Conservation (phyloP, 2,113 vertebrate genomes). For the Onychostoma macrolepis region DNA sequence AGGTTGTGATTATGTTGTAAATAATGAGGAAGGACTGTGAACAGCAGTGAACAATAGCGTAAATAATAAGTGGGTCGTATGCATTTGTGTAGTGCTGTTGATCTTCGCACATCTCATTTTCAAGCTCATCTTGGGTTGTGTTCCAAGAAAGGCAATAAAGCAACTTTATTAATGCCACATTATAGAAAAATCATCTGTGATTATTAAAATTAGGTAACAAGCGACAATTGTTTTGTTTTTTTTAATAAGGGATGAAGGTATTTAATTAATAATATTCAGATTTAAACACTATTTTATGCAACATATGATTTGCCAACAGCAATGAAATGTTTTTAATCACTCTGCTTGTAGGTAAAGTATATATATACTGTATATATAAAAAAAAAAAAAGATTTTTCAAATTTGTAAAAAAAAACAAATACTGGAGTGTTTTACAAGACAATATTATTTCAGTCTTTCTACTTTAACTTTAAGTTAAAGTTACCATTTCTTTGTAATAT, state of each 20-base stretch:
- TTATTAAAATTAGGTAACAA: neutral
- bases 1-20: constrained; percentile 14
- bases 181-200: neutral
- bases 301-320: neutral
- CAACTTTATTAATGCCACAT: neutral
- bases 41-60: neutral
- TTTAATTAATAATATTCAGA: neutral
- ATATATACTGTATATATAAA: neutral
- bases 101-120: neutral
- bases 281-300: neutral
- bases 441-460: neutral
- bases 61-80: constrained; percentile 44
- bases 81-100: constrained; percentile 46
- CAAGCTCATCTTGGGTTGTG: constrained; percentile 1
- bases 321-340: neutral
- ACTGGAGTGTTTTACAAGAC: neutral
- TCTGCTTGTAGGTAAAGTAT: neutral
- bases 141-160: neutral
- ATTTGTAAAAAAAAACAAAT: neutral
- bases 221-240: neutral
- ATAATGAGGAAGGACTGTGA: constrained; percentile 13
- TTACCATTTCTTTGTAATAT: neutral
- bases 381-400: neutral
- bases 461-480: neutral
- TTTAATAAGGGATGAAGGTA: neutral